Conservation (phyloP, 2,888 invertebrate genomes). For the Amphiduros pacificus region DNA sequence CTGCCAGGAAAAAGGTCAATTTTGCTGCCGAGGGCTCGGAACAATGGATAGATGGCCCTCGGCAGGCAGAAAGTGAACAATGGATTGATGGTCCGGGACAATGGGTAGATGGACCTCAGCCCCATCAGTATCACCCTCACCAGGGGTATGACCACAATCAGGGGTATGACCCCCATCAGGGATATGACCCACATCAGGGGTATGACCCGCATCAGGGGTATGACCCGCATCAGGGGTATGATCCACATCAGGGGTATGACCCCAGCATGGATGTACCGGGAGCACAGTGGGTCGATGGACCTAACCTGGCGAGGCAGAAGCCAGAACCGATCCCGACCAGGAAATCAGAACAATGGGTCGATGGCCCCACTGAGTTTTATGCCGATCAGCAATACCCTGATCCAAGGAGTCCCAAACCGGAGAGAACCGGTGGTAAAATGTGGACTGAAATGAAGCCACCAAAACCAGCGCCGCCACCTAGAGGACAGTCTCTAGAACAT, state of each 20-base stretch:
- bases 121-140: too few species aligned
- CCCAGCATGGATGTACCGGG: slow-evolving; percentile 1
- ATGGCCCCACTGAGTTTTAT: slow-evolving; percentile 45
- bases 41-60: slow-evolving; percentile 95
- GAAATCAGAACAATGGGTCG: slow-evolving; percentile 45
- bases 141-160: background rate
- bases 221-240: too few species aligned
- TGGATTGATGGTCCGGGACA: slow-evolving; percentile 25
- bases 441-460: slow-evolving; percentile 15
- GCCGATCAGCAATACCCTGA: background rate
- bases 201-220: too few species aligned
- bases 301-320: background rate
- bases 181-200: too few species aligned
- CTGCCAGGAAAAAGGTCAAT: background rate
- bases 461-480: slow-evolving; percentile 15
- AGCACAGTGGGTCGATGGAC: slow-evolving; percentile 28
- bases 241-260: too few species aligned
- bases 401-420: background rate
- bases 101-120: slow-evolving; percentile 1
- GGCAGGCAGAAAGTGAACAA: slow-evolving; percentile 63
- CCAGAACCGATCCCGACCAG: background rate
- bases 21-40: slow-evolving; percentile 62
- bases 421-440: slow-evolving; percentile 12
- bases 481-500: slow-evolving; percentile 2
- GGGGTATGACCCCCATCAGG: too few species aligned